These are phyloP conservation scores for Pycnonotus jocosus DNA, from an alignment of 2,113 vertebrate genomes.

Conservation along the genomic window DNA sequence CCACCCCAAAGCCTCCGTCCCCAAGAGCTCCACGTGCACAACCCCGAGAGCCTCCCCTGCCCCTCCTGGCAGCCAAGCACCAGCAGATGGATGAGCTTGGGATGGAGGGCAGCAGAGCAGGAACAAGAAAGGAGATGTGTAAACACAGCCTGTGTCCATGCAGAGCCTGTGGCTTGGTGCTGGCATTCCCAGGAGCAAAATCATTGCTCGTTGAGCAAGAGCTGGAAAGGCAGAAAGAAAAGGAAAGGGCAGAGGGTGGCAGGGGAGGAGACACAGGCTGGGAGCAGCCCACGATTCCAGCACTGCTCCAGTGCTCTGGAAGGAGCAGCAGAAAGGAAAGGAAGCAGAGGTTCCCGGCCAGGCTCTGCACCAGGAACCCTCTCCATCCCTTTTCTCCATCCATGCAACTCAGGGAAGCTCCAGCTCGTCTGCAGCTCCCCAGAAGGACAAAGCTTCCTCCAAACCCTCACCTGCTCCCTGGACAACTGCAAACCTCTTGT, in stretches of 20 bases:
- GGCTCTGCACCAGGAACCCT: background rate
- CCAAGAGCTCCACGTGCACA: background rate
- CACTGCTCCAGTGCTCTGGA: background rate
- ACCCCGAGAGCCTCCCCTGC: accelerated
- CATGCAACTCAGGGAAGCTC: background rate
- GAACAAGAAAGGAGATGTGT: background rate
- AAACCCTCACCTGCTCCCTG: background rate
- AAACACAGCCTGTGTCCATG: background rate
- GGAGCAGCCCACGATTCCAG: background rate
- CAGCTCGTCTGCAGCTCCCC: accelerated
- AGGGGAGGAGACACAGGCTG: background rate
- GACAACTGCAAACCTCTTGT: accelerated
- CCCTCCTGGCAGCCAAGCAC: background rate
- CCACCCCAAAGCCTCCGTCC: background rate
- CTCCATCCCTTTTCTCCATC: background rate
- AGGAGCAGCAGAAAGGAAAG: background rate
- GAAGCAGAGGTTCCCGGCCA: background rate
- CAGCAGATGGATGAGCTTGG: background rate
- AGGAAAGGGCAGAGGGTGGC: background rate
- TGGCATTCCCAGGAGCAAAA: background rate
- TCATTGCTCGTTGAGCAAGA: background rate
- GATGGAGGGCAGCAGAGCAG: background rate
- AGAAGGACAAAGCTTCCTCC: background rate
- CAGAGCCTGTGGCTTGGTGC: background rate
- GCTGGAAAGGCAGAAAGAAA: background rate